Evolutionary conservation across 2,888 invertebrate genomes (phyloP).

Genomic region (Phaonia tiefii): DNA sequence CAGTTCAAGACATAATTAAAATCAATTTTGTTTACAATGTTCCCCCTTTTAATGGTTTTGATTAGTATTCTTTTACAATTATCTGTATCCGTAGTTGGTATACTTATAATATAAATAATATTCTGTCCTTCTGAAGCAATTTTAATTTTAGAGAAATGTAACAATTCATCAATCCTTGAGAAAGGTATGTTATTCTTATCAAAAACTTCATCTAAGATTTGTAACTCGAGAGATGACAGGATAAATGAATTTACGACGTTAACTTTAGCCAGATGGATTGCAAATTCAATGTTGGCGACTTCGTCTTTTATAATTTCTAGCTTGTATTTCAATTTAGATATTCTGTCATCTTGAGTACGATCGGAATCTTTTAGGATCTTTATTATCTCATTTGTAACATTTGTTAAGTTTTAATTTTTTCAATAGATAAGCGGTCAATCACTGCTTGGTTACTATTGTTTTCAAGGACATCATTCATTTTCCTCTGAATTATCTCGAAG

Average conservation of each 20-base stretch:
- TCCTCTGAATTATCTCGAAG: slow-evolving; percentile 41
- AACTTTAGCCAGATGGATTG: slow-evolving; percentile 61
- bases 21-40: neutral
- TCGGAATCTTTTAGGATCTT: slow-evolving; percentile 18
- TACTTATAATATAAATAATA: slow-evolving; percentile 56
- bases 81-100: neutral
- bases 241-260: slow-evolving; percentile 59
- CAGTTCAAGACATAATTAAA: neutral
- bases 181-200: slow-evolving; percentile 51
- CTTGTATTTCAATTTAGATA: slow-evolving; percentile 53
- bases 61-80: neutral
- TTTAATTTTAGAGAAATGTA: slow-evolving; percentile 7
- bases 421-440: slow-evolving; percentile 53
- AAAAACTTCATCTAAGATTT: slow-evolving; percentile 46
- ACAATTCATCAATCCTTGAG: slow-evolving; percentile 2
- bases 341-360: slow-evolving; percentile 23
- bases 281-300: slow-evolving; percentile 53
- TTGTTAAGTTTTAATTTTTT: slow-evolving; percentile 26
- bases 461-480: slow-evolving; percentile 56
- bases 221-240: slow-evolving; percentile 56
- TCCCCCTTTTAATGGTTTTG: neutral
- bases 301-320: slow-evolving; percentile 57
- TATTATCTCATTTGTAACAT: slow-evolving; percentile 19
- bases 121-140: neutral
- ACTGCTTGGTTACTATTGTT: slow-evolving; percentile 59